phyloP scores from a whole-genome alignment of 2,888 invertebrate genomes.

The Automeris io region DNA sequence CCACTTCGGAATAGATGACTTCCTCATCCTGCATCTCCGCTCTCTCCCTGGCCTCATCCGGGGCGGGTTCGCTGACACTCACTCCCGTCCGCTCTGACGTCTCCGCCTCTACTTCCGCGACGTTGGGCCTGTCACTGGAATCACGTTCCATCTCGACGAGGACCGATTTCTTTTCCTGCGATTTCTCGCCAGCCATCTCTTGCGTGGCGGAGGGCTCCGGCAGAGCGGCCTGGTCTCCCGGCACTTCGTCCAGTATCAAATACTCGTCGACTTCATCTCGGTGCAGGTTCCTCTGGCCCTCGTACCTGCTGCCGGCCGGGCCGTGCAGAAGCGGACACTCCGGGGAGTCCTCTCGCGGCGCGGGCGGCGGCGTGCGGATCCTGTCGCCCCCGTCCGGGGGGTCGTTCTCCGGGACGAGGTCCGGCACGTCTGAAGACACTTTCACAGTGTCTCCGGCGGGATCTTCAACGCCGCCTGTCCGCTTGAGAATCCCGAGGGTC shows the following conservation, averaged over 20 bases:
- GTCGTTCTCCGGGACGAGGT: conserved; percentile 33
- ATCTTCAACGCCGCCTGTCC: conserved; percentile 28
- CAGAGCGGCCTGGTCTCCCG: conserved; percentile 42
- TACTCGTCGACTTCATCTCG: conserved; percentile 44
- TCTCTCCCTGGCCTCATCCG: conserved; percentile 14
- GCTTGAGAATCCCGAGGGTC: conserved; percentile 49
- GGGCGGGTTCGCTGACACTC: conserved; percentile 13
- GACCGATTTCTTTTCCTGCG: conserved; percentile 8
- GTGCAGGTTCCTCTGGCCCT: conserved; percentile 24
- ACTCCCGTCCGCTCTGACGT: conserved; percentile 13
- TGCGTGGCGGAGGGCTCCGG: conserved; percentile 53
- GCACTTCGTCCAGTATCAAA: conserved; percentile 49
- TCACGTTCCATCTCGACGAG: too few relatives aligned
- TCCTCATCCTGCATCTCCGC: conserved; percentile 30
- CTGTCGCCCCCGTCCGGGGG: conserved; percentile 21
- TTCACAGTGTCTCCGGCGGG: conserved; percentile 29
- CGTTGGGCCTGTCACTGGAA: too few relatives aligned
- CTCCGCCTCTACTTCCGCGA: conserved; percentile 7
- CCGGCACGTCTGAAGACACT: conserved; percentile 34
- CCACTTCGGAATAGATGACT: conserved; percentile 60
- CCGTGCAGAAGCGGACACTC: conserved; percentile 32
- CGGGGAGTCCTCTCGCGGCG: conserved; percentile 21
- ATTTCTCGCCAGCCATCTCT: conserved; percentile 9
- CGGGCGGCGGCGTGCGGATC: conserved; percentile 29
- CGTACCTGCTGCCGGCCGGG: conserved; percentile 19